Percentiles rank a stretch among this genome's conserved stretches.
These are phyloP conservation scores for Sphinx pinastri DNA, from an alignment of 2,888 invertebrate genomes.

Conservation along the genomic window DNA sequence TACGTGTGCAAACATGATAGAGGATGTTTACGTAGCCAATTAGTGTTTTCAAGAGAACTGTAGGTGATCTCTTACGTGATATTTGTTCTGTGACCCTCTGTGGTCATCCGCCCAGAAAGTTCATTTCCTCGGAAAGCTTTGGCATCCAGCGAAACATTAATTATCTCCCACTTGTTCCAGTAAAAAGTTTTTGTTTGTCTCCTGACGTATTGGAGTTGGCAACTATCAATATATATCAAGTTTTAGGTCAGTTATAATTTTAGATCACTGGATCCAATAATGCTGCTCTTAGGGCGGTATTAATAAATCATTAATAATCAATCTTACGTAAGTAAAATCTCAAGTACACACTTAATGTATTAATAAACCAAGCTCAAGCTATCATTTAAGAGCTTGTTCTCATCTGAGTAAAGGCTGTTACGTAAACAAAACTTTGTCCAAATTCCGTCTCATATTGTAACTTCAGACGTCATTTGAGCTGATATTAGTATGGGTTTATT, in stretches of 20 bases:
- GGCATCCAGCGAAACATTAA: slow-evolving; percentile 3
- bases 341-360: too few relatives aligned
- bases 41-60: slow-evolving; percentile 39
- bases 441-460: too few relatives aligned
- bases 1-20: slow-evolving; percentile 42
- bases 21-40: slow-evolving; percentile 47
- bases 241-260: neutral
- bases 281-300: too few relatives aligned
- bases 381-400: too few relatives aligned
- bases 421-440: too few relatives aligned
- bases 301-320: too few relatives aligned
- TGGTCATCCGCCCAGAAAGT: neutral
- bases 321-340: too few relatives aligned
- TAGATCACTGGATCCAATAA: neutral
- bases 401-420: too few relatives aligned
- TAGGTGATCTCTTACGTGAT: slow-evolving; percentile 40
- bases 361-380: too few relatives aligned
- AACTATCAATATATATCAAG: slow-evolving; percentile 1
- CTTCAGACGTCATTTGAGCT: too few relatives aligned
- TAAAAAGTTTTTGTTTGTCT: slow-evolving; percentile 6
- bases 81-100: slow-evolving; percentile 31
- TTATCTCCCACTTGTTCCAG: neutral
- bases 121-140: slow-evolving; percentile 12
- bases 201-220: slow-evolving; percentile 3
- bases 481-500: too few relatives aligned